A percentile compares a stretch with the other conserved stretches of the same genome.
Evolutionary conservation across 2,888 invertebrate genomes (phyloP).

Genomic region (Nomada fucata): DNA sequence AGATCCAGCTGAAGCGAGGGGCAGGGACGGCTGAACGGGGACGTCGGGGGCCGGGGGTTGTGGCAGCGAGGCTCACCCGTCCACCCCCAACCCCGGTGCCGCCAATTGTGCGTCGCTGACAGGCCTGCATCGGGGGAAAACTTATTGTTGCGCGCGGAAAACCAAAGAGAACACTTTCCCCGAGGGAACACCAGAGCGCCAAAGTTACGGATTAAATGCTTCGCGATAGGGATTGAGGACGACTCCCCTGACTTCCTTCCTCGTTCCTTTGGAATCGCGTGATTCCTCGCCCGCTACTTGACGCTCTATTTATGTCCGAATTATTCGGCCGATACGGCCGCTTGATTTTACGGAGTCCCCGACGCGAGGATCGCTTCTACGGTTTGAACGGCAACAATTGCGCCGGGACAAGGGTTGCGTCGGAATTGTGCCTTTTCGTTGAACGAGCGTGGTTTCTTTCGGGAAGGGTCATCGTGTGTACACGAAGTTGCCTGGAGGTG

Average conservation of each 20-base stretch:
- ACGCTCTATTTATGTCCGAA: constrained; percentile 35
- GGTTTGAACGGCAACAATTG: too few species aligned
- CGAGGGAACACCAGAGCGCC: constrained; percentile 74
- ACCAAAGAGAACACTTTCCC: constrained; percentile 74
- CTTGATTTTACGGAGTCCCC: background rate
- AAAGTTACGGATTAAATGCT: constrained; percentile 81
- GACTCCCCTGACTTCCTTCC: constrained; percentile 62
- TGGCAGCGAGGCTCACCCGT: constrained; percentile 50
- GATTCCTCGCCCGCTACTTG: constrained; percentile 35
- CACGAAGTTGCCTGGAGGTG: too few species aligned
- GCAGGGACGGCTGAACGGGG: constrained; percentile 50
- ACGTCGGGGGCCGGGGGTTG: constrained; percentile 60
- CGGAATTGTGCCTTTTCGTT: too few species aligned
- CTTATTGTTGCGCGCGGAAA: constrained; percentile 80
- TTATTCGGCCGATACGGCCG: constrained; percentile 19
- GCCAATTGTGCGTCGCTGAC: constrained; percentile 82
- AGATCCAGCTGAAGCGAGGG: constrained; percentile 68
- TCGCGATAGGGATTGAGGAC: constrained; percentile 58
- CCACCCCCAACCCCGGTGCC: constrained; percentile 62
- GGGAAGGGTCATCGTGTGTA: too few species aligned
- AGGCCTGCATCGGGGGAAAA: constrained; percentile 80
- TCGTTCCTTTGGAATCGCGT: constrained; percentile 48
- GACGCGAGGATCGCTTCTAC: too few species aligned
- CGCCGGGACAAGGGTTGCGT: too few species aligned
- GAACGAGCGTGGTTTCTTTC: too few species aligned